These are phyloP conservation scores for Drosophila siamana DNA, from an alignment of 2,888 invertebrate genomes.

Conservation along the genomic window DNA sequence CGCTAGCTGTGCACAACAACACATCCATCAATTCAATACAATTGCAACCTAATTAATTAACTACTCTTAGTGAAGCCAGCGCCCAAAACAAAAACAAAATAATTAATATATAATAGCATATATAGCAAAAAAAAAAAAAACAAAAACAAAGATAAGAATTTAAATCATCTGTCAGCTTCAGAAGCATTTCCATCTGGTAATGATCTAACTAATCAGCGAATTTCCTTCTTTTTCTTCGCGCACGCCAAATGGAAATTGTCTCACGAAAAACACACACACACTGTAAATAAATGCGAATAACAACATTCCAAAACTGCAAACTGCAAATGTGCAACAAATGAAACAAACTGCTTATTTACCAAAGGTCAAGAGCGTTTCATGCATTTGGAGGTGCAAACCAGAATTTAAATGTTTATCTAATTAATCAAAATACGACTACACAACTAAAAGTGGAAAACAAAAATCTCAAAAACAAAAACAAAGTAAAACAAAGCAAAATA, in stretches of 20 bases:
- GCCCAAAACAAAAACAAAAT: no score
- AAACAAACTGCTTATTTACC: slow-evolving; percentile 40
- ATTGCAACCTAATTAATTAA: neutral
- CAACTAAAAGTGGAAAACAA: neutral
- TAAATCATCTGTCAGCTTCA: slow-evolving; percentile 8
- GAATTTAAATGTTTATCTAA: slow-evolving; percentile 53
- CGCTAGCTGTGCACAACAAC: slow-evolving; percentile 25
- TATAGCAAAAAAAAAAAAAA: neutral
- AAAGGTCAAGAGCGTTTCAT: slow-evolving; percentile 83
- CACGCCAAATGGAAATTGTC: slow-evolving; percentile 22
- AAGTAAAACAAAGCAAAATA: neutral
- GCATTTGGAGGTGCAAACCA: slow-evolving; percentile 77
- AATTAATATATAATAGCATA: no score
- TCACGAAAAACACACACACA: slow-evolving; percentile 6
- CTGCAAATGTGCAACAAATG: slow-evolving; percentile 29
- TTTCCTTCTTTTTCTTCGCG: slow-evolving; percentile 19
- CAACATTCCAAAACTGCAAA: slow-evolving; percentile 54
- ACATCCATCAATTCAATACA: slow-evolving; percentile 1
- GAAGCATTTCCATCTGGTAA: neutral
- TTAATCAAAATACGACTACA: slow-evolving; percentile 7
- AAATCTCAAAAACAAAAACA: slow-evolving; percentile 4
- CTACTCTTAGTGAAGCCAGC: slow-evolving; percentile 18
- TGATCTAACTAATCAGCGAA: slow-evolving; percentile 16
- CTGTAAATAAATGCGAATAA: slow-evolving; percentile 27
- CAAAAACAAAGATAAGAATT: neutral